Percentiles rank a stretch among this genome's conserved stretches.
phyloP scores from a whole-genome alignment of 2,113 vertebrate species.

The Cheirogaleus medius region DNA sequence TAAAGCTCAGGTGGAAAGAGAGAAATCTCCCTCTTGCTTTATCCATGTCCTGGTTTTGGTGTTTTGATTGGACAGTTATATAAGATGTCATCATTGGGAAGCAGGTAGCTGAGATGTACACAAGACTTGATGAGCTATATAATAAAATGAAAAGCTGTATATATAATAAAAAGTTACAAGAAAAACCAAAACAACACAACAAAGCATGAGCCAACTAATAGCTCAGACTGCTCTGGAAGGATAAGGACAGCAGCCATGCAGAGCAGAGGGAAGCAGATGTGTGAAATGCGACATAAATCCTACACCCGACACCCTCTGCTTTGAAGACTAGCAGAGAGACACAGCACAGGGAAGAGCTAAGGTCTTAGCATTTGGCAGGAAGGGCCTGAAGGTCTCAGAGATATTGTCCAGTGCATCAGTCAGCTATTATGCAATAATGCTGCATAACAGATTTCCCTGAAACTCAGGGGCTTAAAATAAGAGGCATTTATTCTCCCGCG shows the following conservation, averaged over 20 bases:
- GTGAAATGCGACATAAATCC: not conserved
- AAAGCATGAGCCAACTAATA: too few species aligned
- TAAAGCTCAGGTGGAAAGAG: not conserved
- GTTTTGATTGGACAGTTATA: too few species aligned
- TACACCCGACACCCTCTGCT: not conserved
- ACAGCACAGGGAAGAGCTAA: not conserved
- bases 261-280: not conserved
- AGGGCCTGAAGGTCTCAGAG: not conserved
- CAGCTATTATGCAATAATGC: not conserved
- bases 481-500: not conserved
- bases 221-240: not conserved
- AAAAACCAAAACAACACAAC: not conserved
- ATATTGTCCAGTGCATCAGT: not conserved
- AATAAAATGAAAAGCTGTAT: not conserved
- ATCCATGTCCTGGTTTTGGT: not conserved
- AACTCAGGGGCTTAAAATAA: not conserved
- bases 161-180: not conserved
- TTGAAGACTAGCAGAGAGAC: not conserved
- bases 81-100: not conserved
- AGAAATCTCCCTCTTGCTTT: not conserved
- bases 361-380: not conserved
- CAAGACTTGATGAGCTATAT: not conserved
- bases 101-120: not conserved
- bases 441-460: not conserved
- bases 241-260: not conserved